Evolutionary conservation across 1,140 invertebrate genomes (phyloP).

Genomic region (Drosophila nebulosa): DNA sequence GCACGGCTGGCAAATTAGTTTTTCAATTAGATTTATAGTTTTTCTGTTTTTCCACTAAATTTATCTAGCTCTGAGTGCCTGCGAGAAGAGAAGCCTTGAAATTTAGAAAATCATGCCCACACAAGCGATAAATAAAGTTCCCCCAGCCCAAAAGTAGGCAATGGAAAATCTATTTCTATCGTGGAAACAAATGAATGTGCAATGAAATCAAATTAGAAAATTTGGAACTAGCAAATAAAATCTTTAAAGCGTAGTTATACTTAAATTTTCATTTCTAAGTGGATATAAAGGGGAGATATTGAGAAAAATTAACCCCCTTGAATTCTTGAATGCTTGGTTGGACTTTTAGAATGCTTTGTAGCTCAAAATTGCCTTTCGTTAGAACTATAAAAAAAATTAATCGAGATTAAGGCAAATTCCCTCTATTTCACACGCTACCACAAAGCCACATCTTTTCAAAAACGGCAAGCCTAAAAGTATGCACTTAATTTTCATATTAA

Average conservation of each 20-base stretch:
- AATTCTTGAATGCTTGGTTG: no score
- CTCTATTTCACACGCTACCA: no score
- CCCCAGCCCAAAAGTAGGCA: neutral
- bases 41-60: constrained; percentile 26
- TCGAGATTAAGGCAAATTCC: no score
- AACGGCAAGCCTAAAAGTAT: no score
- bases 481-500: no score
- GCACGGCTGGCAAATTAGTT: constrained; percentile 49
- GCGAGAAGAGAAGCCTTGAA: neutral
- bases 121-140: constrained; percentile 12
- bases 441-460: no score
- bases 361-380: no score
- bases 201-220: neutral
- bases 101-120: neutral
- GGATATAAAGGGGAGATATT: no score
- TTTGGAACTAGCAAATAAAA: neutral
- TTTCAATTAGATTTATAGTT: constrained; percentile 75
- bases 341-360: no score
- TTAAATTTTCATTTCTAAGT: no score
- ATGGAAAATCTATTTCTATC: neutral
- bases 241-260: neutral
- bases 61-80: neutral
- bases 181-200: neutral
- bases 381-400: no score
- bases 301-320: no score